Evolutionary conservation across 1,140 invertebrate species (phyloP).

Genomic region (Mya arenaria): DNA sequence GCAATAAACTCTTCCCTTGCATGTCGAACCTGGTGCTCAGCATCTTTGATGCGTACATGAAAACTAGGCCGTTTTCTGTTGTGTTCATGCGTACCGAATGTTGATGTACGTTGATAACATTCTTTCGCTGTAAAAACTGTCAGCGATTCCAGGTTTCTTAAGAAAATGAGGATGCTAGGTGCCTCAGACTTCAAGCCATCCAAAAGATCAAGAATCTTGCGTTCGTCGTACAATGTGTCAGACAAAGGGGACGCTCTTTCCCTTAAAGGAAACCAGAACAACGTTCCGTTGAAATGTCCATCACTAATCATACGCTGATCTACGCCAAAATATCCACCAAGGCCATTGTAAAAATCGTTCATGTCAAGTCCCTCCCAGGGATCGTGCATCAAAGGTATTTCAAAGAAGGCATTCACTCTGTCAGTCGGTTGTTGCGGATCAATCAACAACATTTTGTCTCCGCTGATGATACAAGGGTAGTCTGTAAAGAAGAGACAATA

Average conservation of each 20-base stretch:
- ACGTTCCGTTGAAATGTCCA: slow-evolving; percentile 65
- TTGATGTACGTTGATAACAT: too few species aligned
- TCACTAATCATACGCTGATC: neutral
- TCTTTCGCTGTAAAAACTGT: too few species aligned
- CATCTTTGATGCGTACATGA: too few species aligned
- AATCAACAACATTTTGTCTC: slow-evolving; percentile 65
- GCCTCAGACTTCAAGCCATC: slow-evolving; percentile 57
- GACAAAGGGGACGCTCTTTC: slow-evolving; percentile 54
- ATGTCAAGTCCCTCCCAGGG: slow-evolving; percentile 10
- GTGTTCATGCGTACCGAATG: too few species aligned
- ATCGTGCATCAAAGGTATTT: neutral
- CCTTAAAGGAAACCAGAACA: slow-evolving; percentile 75
- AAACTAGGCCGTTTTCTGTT: too few species aligned
- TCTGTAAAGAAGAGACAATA: slow-evolving; percentile 61
- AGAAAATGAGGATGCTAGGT: slow-evolving; percentile 60
- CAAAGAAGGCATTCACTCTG: slow-evolving; percentile 30
- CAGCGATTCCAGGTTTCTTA: slow-evolving; percentile 62
- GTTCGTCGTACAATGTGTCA: slow-evolving; percentile 57
- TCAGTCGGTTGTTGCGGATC: slow-evolving; percentile 64
- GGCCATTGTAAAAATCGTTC: neutral
- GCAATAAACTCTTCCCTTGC: too few species aligned
- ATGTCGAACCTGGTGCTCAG: too few species aligned
- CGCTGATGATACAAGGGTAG: slow-evolving; percentile 71
- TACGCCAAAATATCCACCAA: slow-evolving; percentile 44
- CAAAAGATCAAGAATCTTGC: slow-evolving; percentile 63